These are phyloP conservation scores for Lymantria dispar DNA, from an alignment of 2,888 invertebrate species.

Conservation along the genomic window DNA sequence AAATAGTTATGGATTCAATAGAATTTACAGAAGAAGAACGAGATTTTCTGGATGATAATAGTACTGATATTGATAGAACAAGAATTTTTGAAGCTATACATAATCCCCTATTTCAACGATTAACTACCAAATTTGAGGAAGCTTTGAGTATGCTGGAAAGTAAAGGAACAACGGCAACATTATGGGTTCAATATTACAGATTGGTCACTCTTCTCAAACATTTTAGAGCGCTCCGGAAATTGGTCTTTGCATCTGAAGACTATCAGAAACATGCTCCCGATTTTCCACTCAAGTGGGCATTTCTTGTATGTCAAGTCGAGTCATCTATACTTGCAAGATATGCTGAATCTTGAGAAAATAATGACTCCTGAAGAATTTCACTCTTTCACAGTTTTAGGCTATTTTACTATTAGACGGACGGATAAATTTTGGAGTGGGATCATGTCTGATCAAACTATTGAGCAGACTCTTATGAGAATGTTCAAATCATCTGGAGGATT, in stretches of 20 bases:
- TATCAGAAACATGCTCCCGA: neutral
- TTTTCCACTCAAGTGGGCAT: neutral
- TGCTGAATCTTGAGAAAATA: neutral
- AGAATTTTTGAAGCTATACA: neutral
- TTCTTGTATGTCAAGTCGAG: neutral
- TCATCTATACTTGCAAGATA: neutral
- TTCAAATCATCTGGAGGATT: neutral
- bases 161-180: neutral
- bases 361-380: neutral
- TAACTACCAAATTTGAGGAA: neutral
- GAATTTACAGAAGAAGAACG: too few species aligned
- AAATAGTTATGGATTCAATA: neutral
- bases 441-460: conserved; percentile 16
- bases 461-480: conserved; percentile 13
- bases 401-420: neutral
- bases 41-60: neutral
- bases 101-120: neutral
- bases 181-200: conserved; percentile 27
- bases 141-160: neutral
- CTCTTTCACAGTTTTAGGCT: neutral
- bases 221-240: conserved; percentile 37
- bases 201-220: conserved; percentile 28
- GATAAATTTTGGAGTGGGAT: neutral
- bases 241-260: conserved; percentile 23
- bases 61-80: conserved; percentile 1